phyloP scores from a whole-genome alignment of 1,140 invertebrate species.

The Hylaeus volcanicus region DNA sequence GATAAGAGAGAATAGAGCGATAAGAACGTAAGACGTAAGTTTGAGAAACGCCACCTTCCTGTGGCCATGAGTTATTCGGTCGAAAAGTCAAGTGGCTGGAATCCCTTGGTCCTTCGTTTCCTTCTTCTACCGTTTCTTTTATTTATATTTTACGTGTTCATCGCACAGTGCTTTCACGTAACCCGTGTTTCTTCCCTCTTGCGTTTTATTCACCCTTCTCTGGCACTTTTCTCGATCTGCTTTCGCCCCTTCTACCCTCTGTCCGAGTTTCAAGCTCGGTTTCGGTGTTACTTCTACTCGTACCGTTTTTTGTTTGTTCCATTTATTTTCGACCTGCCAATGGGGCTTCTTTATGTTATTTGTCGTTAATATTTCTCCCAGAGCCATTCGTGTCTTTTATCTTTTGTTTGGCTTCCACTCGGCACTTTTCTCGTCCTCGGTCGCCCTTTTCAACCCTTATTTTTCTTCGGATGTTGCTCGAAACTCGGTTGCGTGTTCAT shows the following conservation, averaged over 20 bases:
- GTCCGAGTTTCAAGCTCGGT: slow-evolving; percentile 4
- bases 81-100: slow-evolving; percentile 59
- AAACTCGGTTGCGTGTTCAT: too few relatives aligned
- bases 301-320: too few relatives aligned
- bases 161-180: background rate
- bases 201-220: background rate
- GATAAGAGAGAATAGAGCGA: too few relatives aligned
- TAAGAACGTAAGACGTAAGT: too few relatives aligned
- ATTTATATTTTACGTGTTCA: slow-evolving; percentile 14
- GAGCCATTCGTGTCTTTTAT: too few relatives aligned
- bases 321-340: too few relatives aligned
- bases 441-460: background rate
- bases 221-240: background rate
- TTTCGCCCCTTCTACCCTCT: background rate
- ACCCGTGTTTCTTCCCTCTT: background rate
- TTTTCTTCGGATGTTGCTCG: too few relatives aligned
- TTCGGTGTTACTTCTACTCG: background rate
- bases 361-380: too few relatives aligned
- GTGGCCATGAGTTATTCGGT: slow-evolving; percentile 49
- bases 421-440: too few relatives aligned
- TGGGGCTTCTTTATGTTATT: too few relatives aligned
- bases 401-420: too few relatives aligned
- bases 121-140: background rate
- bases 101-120: background rate
- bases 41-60: background rate